phyloP scores from a whole-genome alignment of 2,888 invertebrate species.

The Cyclophora albipunctata region DNA sequence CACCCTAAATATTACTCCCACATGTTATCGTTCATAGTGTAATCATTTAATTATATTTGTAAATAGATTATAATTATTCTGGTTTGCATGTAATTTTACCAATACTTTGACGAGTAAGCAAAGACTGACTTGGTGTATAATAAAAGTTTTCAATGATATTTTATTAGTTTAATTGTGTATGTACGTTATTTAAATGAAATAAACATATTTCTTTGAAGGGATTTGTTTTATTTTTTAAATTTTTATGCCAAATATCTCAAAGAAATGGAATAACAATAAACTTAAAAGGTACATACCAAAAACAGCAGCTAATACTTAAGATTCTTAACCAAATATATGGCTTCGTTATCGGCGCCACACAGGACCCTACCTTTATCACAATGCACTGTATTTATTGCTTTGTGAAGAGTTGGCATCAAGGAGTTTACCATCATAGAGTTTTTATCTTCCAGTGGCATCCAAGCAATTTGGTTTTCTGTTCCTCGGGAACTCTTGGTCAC shows the following conservation, averaged over 20 bases:
- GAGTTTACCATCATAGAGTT: slow-evolving; percentile 81
- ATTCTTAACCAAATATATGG: slow-evolving; percentile 86
- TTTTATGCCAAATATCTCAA: no score
- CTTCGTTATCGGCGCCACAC: slow-evolving; percentile 92
- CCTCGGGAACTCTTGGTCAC: slow-evolving; percentile 56
- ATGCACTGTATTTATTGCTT: slow-evolving; percentile 88
- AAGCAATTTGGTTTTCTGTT: slow-evolving; percentile 67
- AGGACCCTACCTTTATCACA: slow-evolving; percentile 83
- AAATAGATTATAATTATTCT: slow-evolving; percentile 20
- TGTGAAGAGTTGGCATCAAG: slow-evolving; percentile 82
- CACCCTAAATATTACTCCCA: neutral
- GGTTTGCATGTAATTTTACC: slow-evolving; percentile 51
- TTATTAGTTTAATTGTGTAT: slow-evolving; percentile 46
- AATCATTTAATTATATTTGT: slow-evolving; percentile 18
- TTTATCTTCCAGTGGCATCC: slow-evolving; percentile 82
- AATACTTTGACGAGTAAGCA: slow-evolving; percentile 68
- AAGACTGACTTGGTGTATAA: slow-evolving; percentile 74
- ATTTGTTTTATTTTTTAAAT: no score
- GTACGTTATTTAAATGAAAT: slow-evolving; percentile 19
- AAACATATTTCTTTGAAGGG: neutral
- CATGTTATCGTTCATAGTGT: no score
- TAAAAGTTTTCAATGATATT: slow-evolving; percentile 49
- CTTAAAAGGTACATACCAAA: neutral
- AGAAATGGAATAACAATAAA: neutral
- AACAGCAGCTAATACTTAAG: slow-evolving; percentile 50